Conservation (phyloP, 35 echinoderm and acorn worm species). For the Acanthaster planci region DNA sequence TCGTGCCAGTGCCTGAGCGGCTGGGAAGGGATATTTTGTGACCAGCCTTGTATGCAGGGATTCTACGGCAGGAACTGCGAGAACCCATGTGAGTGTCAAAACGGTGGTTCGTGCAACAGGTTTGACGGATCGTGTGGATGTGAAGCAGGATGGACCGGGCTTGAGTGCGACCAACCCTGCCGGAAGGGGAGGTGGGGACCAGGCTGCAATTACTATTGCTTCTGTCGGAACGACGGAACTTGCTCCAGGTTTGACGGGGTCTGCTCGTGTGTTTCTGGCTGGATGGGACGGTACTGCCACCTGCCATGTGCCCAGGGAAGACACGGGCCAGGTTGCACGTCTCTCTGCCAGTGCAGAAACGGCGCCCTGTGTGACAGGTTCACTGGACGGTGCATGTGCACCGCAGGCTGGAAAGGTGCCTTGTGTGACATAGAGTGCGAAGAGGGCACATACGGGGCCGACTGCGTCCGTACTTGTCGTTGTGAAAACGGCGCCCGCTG, state of each 20-base stretch:
- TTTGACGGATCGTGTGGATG: conserved; percentile 64
- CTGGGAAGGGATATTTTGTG: conserved; percentile 57
- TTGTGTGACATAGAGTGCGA: conserved; percentile 49
- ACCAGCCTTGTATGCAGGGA: conserved; percentile 38
- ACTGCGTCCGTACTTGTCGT: conserved; percentile 63
- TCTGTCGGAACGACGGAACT: conserved; percentile 67
- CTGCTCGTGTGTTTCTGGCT: conserved; percentile 59
- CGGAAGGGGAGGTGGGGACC: conserved; percentile 46
- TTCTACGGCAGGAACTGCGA: conserved; percentile 66
- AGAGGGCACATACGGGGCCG: conserved; percentile 53
- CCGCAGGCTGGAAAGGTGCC: conserved; percentile 58
- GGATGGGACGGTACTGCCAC: conserved; percentile 72
- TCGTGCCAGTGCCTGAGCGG: conserved; percentile 56
- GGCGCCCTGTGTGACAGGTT: conserved; percentile 65
- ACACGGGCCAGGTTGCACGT: conserved; percentile 60
- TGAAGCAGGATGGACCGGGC: conserved; percentile 70
- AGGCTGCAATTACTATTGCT: conserved; percentile 55
- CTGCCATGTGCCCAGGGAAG: conserved; percentile 56
- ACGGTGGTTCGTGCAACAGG: conserved; percentile 64
- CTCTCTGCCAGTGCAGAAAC: conserved; percentile 68
- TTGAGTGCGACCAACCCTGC: conserved; percentile 55
- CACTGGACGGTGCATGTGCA: conserved; percentile 61
- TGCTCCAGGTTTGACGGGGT: conserved; percentile 50
- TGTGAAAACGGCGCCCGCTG: conserved; percentile 80
- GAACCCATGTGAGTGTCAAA: conserved; percentile 67